phyloP scores from a whole-genome alignment of 2,113 vertebrate genomes.

The Cyanoderma ruficeps region DNA sequence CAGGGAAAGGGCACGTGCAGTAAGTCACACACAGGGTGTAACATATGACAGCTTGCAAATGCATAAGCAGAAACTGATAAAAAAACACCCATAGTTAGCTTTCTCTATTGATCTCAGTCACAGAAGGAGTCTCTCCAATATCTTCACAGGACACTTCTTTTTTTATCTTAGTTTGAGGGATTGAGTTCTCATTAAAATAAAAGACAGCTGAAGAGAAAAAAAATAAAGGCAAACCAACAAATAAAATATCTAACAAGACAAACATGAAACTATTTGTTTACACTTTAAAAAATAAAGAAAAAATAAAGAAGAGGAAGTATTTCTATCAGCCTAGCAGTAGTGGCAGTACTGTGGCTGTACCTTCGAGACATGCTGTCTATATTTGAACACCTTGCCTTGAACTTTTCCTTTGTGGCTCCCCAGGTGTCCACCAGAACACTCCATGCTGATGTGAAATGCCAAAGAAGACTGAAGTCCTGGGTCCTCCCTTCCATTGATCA shows the following conservation, averaged over 20 bases:
- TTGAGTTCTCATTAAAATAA: neutral
- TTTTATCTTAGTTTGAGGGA: neutral
- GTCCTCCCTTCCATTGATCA: neutral
- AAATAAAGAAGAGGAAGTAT: neutral
- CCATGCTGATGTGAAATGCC: neutral
- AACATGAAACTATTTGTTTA: neutral
- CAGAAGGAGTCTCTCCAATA: neutral
- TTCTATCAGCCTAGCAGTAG: neutral
- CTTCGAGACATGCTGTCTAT: neutral
- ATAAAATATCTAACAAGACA: neutral
- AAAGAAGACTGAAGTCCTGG: neutral
- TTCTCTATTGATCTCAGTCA: neutral
- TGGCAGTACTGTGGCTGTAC: neutral
- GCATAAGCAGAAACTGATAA: neutral
- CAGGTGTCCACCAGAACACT: neutral
- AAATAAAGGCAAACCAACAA: neutral
- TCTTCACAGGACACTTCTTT: neutral
- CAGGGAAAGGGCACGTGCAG: neutral
- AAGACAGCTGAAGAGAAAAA: neutral
- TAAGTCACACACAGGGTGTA: neutral
- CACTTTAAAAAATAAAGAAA: neutral
- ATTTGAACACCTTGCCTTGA: neutral
- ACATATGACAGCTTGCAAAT: neutral
- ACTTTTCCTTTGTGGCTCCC: neutral
- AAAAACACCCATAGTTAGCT: neutral